Percentiles rank a stretch among this genome's conserved stretches.
Evolutionary conservation across 2,888 invertebrate genomes (phyloP).

Genomic region (Beris chalybata): DNA sequence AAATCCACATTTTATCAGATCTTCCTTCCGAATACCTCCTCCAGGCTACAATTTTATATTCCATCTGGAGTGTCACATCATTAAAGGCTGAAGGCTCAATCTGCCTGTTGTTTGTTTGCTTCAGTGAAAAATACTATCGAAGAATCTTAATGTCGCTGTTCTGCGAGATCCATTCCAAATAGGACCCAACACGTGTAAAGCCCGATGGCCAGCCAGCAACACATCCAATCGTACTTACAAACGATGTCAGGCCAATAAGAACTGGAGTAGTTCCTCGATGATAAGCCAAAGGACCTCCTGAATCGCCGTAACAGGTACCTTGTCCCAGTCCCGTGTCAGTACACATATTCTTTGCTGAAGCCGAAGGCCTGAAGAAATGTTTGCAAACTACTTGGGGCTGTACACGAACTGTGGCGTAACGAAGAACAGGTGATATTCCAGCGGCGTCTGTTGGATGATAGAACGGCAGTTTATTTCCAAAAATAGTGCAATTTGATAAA

Average conservation of each 20-base stretch:
- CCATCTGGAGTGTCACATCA: too few relatives aligned
- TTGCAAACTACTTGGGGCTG: constrained; percentile 52
- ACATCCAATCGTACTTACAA: constrained; percentile 45
- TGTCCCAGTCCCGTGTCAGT: constrained; percentile 38
- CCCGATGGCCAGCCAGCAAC: constrained; percentile 48
- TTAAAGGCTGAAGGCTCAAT: too few relatives aligned
- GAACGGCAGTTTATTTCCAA: not conserved
- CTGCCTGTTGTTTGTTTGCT: too few relatives aligned
- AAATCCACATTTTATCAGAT: too few relatives aligned
- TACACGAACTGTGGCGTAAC: constrained; percentile 53
- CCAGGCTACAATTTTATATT: too few relatives aligned
- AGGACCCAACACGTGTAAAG: constrained; percentile 47
- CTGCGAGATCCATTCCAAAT: constrained; percentile 49
- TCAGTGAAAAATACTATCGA: not conserved
- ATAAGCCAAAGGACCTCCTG: constrained; percentile 50
- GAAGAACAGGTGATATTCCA: constrained; percentile 50
- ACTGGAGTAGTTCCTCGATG: constrained; percentile 27
- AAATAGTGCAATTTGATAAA: not conserved
- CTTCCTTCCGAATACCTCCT: too few relatives aligned
- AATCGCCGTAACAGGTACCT: constrained; percentile 51
- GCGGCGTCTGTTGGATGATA: not conserved
- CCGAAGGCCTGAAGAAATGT: constrained; percentile 9
- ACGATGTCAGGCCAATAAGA: constrained; percentile 49
- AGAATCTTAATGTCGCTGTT: constrained; percentile 20
- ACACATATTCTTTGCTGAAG: constrained; percentile 42